These are phyloP conservation scores for Stegodyphus mimosarum DNA, from an alignment of 1,140 invertebrate genomes.

Conservation along the genomic window DNA sequence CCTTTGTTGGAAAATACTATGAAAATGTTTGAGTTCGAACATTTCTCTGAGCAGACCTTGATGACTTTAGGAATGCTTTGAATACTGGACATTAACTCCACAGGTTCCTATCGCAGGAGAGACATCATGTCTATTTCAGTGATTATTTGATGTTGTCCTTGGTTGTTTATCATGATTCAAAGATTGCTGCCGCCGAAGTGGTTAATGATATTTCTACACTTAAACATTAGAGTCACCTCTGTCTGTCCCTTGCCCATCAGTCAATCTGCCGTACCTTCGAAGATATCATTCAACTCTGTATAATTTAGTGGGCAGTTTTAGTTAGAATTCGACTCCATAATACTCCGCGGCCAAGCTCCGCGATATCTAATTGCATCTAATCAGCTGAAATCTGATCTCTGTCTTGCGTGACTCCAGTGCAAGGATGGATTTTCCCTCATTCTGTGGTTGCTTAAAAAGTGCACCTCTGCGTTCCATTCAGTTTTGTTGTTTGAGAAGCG, in stretches of 20 bases:
- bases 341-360: slow-evolving; percentile 10
- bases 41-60: no score
- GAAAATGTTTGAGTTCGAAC: no score
- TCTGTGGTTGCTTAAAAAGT: slow-evolving; percentile 18
- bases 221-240: slow-evolving; percentile 27
- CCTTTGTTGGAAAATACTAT: no score
- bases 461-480: no score
- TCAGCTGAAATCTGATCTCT: slow-evolving; percentile 57
- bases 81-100: no score
- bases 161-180: no score
- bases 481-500: no score
- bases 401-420: slow-evolving; percentile 42
- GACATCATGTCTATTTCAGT: no score
- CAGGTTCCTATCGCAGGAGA: no score
- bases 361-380: slow-evolving; percentile 58
- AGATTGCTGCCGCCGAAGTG: neutral
- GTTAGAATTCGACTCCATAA: neutral
- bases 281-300: slow-evolving; percentile 21
- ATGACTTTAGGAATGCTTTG: no score
- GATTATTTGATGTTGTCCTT: no score
- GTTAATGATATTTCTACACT: slow-evolving; percentile 21
- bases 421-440: slow-evolving; percentile 11
- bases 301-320: slow-evolving; percentile 53
- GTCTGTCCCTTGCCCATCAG: slow-evolving; percentile 18
- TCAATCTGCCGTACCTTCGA: slow-evolving; percentile 8